phyloP scores from a whole-genome alignment of 2,888 invertebrate genomes.

The Calliphora vomitoria region DNA sequence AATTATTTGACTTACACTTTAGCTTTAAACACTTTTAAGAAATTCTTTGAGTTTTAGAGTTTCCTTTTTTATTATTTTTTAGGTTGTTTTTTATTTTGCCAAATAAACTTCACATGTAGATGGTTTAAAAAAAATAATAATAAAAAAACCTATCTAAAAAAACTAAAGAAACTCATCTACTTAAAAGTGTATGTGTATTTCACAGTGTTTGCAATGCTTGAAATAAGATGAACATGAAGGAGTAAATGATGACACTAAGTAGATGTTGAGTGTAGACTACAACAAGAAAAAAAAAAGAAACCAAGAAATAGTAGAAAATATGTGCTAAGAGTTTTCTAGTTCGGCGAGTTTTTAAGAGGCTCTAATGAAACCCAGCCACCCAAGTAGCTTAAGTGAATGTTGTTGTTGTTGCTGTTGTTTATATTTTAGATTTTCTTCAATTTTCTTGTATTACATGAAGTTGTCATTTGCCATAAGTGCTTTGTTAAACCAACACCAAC shows the following conservation, averaged over 20 bases:
- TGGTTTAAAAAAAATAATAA: constrained; percentile 18
- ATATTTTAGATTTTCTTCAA: constrained; percentile 9
- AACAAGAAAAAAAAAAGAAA: constrained; percentile 12
- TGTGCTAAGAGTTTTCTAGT: constrained; percentile 53
- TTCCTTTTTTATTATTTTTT: neutral
- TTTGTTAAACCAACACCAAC: constrained; percentile 24
- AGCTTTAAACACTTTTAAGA: neutral
- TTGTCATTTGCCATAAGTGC: constrained; percentile 62
- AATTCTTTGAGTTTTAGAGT: neutral
- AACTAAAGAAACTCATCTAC: constrained; percentile 22
- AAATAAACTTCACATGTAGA: constrained; percentile 59
- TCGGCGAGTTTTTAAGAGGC: constrained; percentile 58
- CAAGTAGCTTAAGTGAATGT: constrained; percentile 50
- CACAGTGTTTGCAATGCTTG: constrained; percentile 25
- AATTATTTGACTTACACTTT: neutral
- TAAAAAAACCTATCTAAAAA: constrained; percentile 21
- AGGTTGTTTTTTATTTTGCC: constrained; percentile 17
- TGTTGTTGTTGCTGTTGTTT: constrained; percentile 13
- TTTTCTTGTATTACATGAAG: constrained; percentile 22
- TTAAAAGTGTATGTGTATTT: neutral
- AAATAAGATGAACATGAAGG: constrained; percentile 69
- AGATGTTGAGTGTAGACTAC: constrained; percentile 66
- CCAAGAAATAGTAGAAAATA: constrained; percentile 32
- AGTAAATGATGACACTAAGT: constrained; percentile 74
- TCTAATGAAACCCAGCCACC: constrained; percentile 58